Percentiles rank a stretch among this genome's conserved stretches.
Evolutionary conservation across 1,140 invertebrate genomes (phyloP).

Genomic region (Hyles vespertilio): DNA sequence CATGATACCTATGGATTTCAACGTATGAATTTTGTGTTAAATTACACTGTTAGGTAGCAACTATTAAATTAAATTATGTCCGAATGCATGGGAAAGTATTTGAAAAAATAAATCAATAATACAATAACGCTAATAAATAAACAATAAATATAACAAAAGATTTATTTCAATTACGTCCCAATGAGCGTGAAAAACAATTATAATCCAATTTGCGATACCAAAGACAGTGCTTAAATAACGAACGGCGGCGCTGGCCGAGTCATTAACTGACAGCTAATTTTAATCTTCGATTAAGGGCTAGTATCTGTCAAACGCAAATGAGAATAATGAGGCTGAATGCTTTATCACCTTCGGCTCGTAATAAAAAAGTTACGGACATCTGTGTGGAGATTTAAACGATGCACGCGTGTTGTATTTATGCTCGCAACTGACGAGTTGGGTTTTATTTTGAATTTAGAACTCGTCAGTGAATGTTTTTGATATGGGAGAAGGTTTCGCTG

Average conservation of each 20-base stretch:
- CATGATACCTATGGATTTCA: too few relatives aligned
- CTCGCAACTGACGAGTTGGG: too few relatives aligned
- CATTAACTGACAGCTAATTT: slow-evolving; percentile 63
- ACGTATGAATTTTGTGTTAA: too few relatives aligned
- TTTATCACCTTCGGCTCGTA: slow-evolving; percentile 3
- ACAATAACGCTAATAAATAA: slow-evolving; percentile 24
- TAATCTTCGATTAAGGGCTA: slow-evolving; percentile 65
- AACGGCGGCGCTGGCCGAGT: slow-evolving; percentile 25
- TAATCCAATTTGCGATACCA: slow-evolving; percentile 49
- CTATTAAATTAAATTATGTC: too few relatives aligned
- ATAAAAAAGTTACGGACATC: too few relatives aligned
- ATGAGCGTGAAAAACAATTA: slow-evolving; percentile 73
- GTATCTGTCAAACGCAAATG: slow-evolving; percentile 42
- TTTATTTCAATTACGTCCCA: slow-evolving; percentile 63
- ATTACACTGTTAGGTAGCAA: too few relatives aligned
- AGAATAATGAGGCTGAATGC: slow-evolving; percentile 43
- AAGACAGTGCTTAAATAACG: slow-evolving; percentile 46
- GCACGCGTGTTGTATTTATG: too few relatives aligned
- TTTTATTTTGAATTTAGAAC: too few relatives aligned
- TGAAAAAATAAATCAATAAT: not conserved
- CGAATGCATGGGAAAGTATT: too few relatives aligned
- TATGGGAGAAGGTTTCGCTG: too few relatives aligned
- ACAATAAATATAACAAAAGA: slow-evolving; percentile 59
- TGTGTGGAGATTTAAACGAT: too few relatives aligned
- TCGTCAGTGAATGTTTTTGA: too few relatives aligned